phyloP scores from a whole-genome alignment of 2,113 vertebrate genomes.

The Halcyon malimbica region DNA sequence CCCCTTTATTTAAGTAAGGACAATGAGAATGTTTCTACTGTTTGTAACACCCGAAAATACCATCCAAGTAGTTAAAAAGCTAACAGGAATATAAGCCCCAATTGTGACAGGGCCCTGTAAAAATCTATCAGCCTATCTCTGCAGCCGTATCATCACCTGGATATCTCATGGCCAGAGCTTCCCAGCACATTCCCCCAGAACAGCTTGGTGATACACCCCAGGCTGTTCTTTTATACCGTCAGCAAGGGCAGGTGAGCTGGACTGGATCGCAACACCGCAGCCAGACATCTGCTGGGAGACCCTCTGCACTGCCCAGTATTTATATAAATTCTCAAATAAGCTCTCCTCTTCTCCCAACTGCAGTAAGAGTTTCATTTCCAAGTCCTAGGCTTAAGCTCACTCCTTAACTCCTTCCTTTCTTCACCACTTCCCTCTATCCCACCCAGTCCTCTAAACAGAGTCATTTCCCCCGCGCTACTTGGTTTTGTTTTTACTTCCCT shows the following conservation, averaged over 20 bases:
- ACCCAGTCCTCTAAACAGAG: background rate
- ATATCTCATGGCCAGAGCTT: background rate
- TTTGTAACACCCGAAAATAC: background rate
- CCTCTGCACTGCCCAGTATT: background rate
- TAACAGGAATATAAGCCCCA: background rate
- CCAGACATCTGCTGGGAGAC: background rate
- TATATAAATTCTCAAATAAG: background rate
- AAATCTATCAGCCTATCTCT: background rate
- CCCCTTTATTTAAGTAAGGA: background rate
- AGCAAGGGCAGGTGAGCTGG: background rate
- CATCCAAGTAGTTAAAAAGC: background rate
- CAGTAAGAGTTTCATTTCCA: background rate
- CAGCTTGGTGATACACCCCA: background rate
- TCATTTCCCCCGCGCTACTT: background rate
- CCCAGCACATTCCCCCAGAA: background rate
- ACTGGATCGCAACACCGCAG: background rate
- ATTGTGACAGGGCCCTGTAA: background rate
- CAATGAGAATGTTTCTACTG: background rate
- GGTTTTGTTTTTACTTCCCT: background rate
- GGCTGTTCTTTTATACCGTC: background rate
- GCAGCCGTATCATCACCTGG: background rate
- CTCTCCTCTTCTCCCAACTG: background rate
- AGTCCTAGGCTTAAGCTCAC: background rate
- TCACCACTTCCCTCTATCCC: background rate
- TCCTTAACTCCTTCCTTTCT: slow-evolving; percentile 30